Evolutionary conservation across 2,797 vertebrate species (phyloP), one percentile per base, ranked within the genome.

Genomic region (Bufotes viridis): DNA sequence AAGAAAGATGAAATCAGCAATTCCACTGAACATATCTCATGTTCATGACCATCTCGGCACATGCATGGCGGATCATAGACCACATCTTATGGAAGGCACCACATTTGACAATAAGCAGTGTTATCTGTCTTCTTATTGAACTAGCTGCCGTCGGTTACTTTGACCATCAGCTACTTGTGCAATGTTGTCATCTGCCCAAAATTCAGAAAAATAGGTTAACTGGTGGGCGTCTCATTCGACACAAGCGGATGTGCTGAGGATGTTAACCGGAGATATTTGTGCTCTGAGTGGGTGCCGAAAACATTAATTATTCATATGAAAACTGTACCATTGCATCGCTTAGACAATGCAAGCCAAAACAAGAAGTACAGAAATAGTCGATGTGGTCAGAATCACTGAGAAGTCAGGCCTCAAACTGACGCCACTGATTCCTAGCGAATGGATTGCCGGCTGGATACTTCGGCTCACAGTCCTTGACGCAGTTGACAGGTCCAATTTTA

Each of bases 261-360:
- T 83, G 9, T 55, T 67, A 70, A n/a, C 65, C 29, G 81, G 12
- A 29, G n/a, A 57, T 24, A 29, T 26, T 57, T 83, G 51, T 70
- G 81, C 12, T 83, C 81, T 12, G 12, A 69, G 7, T 55, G 61
- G 49, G 53, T 72, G 5, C 13, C 34, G 53, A 76, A 55, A 76
- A 76, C 74, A 53, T 76, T 76, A 42, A 82, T 82, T 82, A 82
- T 69, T 65, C 81, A 67, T 69, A 14, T 20, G 29, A 17, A 72
- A 53, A 74, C 29, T 14, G 26, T 29, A 75, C 10, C 11, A 22
- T 60, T 74, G 0, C 65, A 24, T 22, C 15, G 63, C 60, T 82
- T 49, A 55, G 18, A 70, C 81, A 63, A 49, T 63, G 79, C n/a
- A 22, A 12, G 72, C 72, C 72, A 5, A 22, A 49, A 75, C 51